phyloP scores from a whole-genome alignment of 2,888 invertebrate genomes.

The Epirrhoe tristata region DNA sequence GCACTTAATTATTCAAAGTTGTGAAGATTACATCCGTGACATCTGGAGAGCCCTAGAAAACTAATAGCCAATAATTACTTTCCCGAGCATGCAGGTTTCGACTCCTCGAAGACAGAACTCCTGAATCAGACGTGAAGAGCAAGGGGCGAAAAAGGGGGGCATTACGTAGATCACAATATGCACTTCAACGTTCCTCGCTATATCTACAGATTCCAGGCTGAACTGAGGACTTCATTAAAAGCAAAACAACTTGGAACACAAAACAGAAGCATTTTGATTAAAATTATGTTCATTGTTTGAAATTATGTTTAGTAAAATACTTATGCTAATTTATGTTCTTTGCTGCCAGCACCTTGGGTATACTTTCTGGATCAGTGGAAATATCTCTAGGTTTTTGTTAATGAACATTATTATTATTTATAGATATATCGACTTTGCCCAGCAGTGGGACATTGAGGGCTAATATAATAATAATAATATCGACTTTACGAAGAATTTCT shows the following conservation, averaged over 20 bases:
- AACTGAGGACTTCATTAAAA: slow-evolving; percentile 65
- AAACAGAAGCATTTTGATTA: background rate
- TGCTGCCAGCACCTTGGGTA: no score
- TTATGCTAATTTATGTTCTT: no score
- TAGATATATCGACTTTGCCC: no score
- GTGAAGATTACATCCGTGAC: slow-evolving; percentile 17
- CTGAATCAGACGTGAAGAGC: slow-evolving; percentile 80
- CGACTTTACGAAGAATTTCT: no score
- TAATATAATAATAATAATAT: no score
- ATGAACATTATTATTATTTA: no score
- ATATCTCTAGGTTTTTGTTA: no score
- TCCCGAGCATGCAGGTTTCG: slow-evolving; percentile 53
- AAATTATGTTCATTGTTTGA: background rate
- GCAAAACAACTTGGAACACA: slow-evolving; percentile 15
- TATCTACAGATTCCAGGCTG: slow-evolving; percentile 71
- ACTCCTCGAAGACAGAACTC: slow-evolving; percentile 69
- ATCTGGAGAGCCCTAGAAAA: slow-evolving; percentile 33
- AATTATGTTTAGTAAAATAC: no score
- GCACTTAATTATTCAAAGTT: slow-evolving; percentile 11
- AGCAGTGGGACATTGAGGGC: no score
- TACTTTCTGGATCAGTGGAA: no score
- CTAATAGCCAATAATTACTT: slow-evolving; percentile 41
- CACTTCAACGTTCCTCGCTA: slow-evolving; percentile 80
- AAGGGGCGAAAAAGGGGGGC: slow-evolving; percentile 58
- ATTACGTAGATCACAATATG: slow-evolving; percentile 83